Conservation (phyloP, 2,113 vertebrate genomes). For the Sprattus sprattus region DNA sequence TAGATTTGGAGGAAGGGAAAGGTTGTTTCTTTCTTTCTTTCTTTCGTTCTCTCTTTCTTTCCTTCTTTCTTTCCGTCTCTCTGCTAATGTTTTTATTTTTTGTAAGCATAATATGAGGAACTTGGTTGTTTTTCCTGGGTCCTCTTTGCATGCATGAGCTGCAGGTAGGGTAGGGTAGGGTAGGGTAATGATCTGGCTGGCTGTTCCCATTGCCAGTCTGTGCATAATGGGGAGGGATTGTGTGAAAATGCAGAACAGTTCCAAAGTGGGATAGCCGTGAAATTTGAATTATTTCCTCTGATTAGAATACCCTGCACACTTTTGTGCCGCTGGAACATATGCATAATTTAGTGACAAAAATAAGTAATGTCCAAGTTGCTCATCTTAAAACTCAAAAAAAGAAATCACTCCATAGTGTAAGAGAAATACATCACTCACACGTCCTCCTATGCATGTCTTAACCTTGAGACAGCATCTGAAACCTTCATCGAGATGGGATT, state of each 20-base stretch:
- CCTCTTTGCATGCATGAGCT: conserved; percentile 40
- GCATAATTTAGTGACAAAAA: conserved; percentile 21
- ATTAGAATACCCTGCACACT: conserved; percentile 41
- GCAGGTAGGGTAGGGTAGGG: conserved; percentile 55
- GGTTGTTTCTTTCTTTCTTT: neutral
- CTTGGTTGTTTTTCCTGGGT: conserved; percentile 44
- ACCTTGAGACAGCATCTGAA: conserved; percentile 44
- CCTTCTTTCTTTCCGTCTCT: conserved; percentile 35
- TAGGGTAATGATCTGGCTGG: conserved; percentile 68
- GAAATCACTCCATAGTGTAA: conserved; percentile 22
- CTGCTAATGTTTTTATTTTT: conserved; percentile 32
- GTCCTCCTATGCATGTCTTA: conserved; percentile 37
- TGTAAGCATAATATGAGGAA: conserved; percentile 64
- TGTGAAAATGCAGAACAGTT: conserved; percentile 67
- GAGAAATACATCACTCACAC: conserved; percentile 15
- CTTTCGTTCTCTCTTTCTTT: conserved; percentile 27
- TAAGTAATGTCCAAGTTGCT: conserved; percentile 11
- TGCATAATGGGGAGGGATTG: conserved; percentile 60
- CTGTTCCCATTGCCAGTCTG: conserved; percentile 57
- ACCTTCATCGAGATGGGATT: conserved; percentile 39
- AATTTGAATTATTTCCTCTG: conserved; percentile 64
- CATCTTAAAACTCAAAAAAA: conserved; percentile 22
- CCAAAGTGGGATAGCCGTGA: conserved; percentile 64
- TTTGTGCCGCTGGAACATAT: conserved; percentile 40
- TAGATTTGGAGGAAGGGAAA: conserved; percentile 8